These are phyloP conservation scores for Andrena dorsata DNA, from an alignment of 2,888 invertebrate species.

Conservation along the genomic window DNA sequence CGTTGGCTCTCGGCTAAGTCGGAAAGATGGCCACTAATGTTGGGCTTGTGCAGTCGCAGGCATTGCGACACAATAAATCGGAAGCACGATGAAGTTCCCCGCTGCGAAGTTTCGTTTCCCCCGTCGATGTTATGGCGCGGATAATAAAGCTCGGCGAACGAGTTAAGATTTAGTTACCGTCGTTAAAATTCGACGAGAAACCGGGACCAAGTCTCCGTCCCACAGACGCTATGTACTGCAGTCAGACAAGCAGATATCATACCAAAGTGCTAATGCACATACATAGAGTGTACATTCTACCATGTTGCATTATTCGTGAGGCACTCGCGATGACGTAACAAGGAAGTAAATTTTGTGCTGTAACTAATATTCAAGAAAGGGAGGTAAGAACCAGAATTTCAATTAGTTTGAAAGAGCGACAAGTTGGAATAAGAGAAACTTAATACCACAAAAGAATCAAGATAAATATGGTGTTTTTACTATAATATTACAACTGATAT, in stretches of 20 bases:
- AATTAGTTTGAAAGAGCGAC: no score
- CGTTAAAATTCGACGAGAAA: slow-evolving; percentile 32
- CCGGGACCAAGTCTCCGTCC: background rate
- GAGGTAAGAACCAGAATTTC: no score
- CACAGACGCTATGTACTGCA: background rate
- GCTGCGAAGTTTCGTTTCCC: slow-evolving; percentile 18
- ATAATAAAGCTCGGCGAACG: slow-evolving; percentile 24
- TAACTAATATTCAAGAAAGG: no score
- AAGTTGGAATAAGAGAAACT: no score
- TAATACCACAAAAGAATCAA: no score
- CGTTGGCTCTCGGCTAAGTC: background rate
- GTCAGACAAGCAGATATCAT: background rate
- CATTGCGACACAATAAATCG: slow-evolving; percentile 32
- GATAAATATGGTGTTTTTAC: no score
- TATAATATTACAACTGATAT: no score
- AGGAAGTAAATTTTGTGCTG: no score
- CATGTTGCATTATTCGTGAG: no score
- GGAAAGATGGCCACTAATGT: slow-evolving; percentile 29
- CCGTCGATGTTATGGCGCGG: slow-evolving; percentile 11
- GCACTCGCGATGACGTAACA: no score
- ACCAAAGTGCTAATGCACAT: background rate
- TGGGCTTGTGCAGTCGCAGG: slow-evolving; percentile 20
- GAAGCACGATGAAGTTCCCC: background rate
- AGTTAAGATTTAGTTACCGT: slow-evolving; percentile 35
- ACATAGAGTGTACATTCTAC: no score